Percentiles rank a stretch among this genome's conserved stretches.
Conservation (phyloP, 1,140 invertebrate genomes). For the Drosophila teissieri region DNA sequence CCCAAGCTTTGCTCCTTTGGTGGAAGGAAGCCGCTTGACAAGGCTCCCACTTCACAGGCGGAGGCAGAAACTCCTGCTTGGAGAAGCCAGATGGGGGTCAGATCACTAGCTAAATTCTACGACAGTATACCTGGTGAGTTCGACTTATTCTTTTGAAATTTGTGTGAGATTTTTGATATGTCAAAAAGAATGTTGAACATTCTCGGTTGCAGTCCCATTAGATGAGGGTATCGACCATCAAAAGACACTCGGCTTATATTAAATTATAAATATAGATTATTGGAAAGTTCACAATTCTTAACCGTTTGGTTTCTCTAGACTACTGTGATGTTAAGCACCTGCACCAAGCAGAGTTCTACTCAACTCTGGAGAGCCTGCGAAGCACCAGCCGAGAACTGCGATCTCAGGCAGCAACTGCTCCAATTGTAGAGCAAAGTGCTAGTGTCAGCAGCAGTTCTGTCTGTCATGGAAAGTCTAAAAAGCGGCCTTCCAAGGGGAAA, state of each 20-base stretch:
- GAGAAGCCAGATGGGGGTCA: slow-evolving; percentile 65
- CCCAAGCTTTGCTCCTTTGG: slow-evolving; percentile 68
- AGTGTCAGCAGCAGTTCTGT: slow-evolving; percentile 44
- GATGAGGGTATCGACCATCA: no score
- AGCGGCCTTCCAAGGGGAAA: slow-evolving; percentile 43
- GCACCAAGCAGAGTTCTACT: slow-evolving; percentile 76
- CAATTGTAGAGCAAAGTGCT: slow-evolving; percentile 31
- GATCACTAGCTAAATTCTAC: slow-evolving; percentile 78
- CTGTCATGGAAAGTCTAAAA: slow-evolving; percentile 46
- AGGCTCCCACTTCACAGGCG: slow-evolving; percentile 4
- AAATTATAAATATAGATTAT: no score
- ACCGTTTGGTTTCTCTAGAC: slow-evolving; percentile 48
- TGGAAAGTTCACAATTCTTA: no score
- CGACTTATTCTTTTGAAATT: no score
- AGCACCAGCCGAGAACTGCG: slow-evolving; percentile 71
- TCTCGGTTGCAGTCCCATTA: no score
- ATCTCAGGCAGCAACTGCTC: slow-evolving; percentile 28
- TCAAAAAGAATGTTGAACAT: no score
- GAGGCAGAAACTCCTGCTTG: slow-evolving; percentile 31
- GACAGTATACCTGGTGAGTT: slow-evolving; percentile 81
- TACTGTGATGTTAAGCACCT: slow-evolving; percentile 82
- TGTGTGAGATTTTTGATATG: no score
- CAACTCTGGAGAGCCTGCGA: slow-evolving; percentile 70
- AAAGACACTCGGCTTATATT: no score
- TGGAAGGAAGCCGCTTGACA: slow-evolving; percentile 34